Percentiles rank a stretch among this genome's conserved stretches.
phyloP scores from a whole-genome alignment of 2,888 invertebrate genomes.

The Cotesia congregata region DNA sequence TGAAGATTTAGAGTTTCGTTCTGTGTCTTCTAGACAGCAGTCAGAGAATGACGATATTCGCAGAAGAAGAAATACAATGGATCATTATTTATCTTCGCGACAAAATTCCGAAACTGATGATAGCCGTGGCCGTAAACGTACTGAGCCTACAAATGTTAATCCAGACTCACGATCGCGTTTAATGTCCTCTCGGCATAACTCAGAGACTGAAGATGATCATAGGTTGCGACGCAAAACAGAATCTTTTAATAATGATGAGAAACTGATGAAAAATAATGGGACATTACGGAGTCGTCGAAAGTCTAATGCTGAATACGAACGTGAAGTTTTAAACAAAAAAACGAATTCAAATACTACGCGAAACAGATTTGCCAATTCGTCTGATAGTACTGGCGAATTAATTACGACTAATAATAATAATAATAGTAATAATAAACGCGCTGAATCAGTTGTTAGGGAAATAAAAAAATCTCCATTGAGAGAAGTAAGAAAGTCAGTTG shows the following conservation, averaged over 20 bases:
- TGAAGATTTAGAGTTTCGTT: conserved; percentile 52
- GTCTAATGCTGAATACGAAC: conserved; percentile 61
- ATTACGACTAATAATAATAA: neutral
- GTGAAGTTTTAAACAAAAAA: conserved; percentile 51
- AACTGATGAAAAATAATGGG: conserved; percentile 25
- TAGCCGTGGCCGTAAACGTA: conserved; percentile 27
- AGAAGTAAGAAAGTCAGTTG: conserved; percentile 12
- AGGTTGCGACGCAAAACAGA: conserved; percentile 44
- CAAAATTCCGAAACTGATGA: conserved; percentile 32
- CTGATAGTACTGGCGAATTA: conserved; percentile 60
- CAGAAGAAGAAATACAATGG: conserved; percentile 32
- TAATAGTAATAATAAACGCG: conserved; percentile 37
- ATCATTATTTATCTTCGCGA: conserved; percentile 29
- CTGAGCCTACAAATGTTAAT: conserved; percentile 14
- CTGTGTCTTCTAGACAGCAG: conserved; percentile 48
- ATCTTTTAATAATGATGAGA: conserved; percentile 43
- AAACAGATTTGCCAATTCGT: conserved; percentile 60
- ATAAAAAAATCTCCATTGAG: neutral
- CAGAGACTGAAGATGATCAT: conserved; percentile 39
- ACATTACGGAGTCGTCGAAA: conserved; percentile 49
- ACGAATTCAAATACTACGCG: conserved; percentile 40
- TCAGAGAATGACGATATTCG: conserved; percentile 44
- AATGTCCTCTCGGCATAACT: conserved; percentile 25
- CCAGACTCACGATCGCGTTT: conserved; percentile 24
- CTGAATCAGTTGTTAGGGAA: conserved; percentile 14